Conservation (phyloP, 2,113 vertebrate species). For the Helogale parvula region DNA sequence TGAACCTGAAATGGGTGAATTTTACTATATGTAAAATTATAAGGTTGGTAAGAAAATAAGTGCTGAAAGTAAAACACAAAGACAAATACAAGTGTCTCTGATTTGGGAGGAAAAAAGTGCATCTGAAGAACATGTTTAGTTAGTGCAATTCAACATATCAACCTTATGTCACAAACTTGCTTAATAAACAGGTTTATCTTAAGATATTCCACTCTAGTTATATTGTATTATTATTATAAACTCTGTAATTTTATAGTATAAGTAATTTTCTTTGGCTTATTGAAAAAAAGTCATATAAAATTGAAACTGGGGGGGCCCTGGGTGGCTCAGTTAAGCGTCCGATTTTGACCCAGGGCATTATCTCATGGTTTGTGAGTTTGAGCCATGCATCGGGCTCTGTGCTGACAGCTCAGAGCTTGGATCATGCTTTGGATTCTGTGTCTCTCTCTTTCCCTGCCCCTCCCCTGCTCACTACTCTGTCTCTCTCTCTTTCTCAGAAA, state of each 20-base stretch:
- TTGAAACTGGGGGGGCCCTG: background rate
- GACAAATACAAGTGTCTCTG: slow-evolving; percentile 2
- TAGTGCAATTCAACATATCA: background rate
- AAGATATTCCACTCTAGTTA: background rate
- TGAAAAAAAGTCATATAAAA: slow-evolving; percentile 11
- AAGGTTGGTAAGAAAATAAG: background rate
- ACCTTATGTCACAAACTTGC: background rate
- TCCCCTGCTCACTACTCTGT: no score
- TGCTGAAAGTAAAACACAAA: background rate
- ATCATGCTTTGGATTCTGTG: no score
- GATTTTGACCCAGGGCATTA: no score
- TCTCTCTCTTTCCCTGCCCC: no score
- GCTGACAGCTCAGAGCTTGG: no score
- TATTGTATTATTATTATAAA: background rate
- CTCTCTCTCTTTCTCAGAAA: no score
- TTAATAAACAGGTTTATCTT: background rate
- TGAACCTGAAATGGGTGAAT: background rate
- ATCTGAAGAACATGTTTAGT: background rate
- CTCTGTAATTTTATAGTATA: background rate
- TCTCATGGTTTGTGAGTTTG: no score
- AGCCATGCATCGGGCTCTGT: no score
- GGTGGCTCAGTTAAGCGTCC: no score
- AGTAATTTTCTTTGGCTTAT: background rate
- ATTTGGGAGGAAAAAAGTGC: background rate
- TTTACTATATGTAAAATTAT: slow-evolving; percentile 2